phyloP scores from a whole-genome alignment of 2,888 invertebrate genomes.

The Cryptus viduatorius region DNA sequence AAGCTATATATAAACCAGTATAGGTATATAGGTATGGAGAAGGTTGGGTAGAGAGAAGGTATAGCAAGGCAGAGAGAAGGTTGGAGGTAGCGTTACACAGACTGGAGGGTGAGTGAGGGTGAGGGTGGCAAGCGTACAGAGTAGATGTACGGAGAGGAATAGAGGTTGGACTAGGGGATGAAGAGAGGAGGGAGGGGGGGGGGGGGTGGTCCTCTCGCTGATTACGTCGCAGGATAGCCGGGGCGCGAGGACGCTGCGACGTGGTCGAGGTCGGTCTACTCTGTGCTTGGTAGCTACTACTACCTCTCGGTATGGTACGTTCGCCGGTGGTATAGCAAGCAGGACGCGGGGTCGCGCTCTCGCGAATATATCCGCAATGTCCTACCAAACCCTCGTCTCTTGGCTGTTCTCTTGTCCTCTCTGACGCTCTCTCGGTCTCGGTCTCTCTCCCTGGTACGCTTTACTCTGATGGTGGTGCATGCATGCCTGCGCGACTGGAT shows the following conservation, averaged over 20 bases:
- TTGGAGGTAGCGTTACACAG: constrained; percentile 67
- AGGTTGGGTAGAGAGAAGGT: constrained; percentile 38
- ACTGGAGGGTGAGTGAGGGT: constrained; percentile 54
- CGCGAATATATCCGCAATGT: constrained; percentile 84
- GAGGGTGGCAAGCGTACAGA: constrained; percentile 62
- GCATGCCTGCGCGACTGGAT: constrained; percentile 67
- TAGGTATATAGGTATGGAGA: constrained; percentile 2
- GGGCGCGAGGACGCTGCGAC: constrained; percentile 82
- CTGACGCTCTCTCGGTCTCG: constrained; percentile 58
- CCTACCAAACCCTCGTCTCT: constrained; percentile 80
- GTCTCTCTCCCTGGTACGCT: constrained; percentile 73
- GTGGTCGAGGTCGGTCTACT: constrained; percentile 77
- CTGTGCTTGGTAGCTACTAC: constrained; percentile 48
- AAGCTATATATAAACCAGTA: constrained; percentile 22
- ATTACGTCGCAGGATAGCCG: constrained; percentile 84
- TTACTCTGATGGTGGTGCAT: constrained; percentile 67
- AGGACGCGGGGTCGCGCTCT: constrained; percentile 79
- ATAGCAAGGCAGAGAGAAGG: constrained; percentile 50
- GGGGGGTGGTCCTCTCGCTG: constrained; percentile 82
- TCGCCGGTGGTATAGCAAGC: constrained; percentile 56
- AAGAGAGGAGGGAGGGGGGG: constrained; percentile 68
- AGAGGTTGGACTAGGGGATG: constrained; percentile 58
- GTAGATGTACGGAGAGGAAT: constrained; percentile 65
- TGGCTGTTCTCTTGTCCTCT: constrained; percentile 67
- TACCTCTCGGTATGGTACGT: constrained; percentile 58